Evolutionary conservation across 2,888 invertebrate genomes (phyloP), one percentile per base, ranked within the genome.

Genomic region (Tetheella fluctuosa): DNA sequence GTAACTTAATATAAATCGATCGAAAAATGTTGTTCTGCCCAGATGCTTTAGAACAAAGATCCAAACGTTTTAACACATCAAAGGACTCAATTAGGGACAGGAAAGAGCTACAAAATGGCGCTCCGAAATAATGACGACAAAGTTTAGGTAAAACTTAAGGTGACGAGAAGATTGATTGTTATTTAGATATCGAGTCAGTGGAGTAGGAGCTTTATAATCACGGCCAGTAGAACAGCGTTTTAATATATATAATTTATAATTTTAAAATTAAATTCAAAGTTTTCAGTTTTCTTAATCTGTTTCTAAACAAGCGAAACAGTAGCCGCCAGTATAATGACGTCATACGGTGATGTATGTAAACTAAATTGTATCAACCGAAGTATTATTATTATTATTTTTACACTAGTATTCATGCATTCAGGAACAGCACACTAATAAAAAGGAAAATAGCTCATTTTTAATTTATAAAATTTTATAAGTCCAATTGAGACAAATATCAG

Each of bases 151-250:
- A 48, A 55, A 42, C 48, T 52, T 39, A 48, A 37, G 48, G 37
- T 55, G 54, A 42, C 54, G 59, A 25, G 55, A 57, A 55, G 42
- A 62, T 62, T 62, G 59, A 56, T 58, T 59, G 60, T 62, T 59
- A 37, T 60, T 63, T 58, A 60, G 54, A 39, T 57, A 60, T 59
- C 60, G 55, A 42, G n/a, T 28, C 25, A 53, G 54, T 63, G 25
- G 52, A 48, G 52, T 52, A 37, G 56, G 17, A 55, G 42, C 53
- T 55, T 60, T 60, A 12, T 48, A 12, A 12, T 2, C 55, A 15
- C 10, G 48, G 59, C 60, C 30, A 53, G 13, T 23, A 53, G 28
- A n/a, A n/a, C 12, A 53, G 23, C n/a, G 42, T 23, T 25, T 15
- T n/a, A 1, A 6, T 25, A 8, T 8, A 6, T 52, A 20, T 10